phyloP scores from a whole-genome alignment of 1,140 invertebrate species.

The Heterodera carotae region DNA sequence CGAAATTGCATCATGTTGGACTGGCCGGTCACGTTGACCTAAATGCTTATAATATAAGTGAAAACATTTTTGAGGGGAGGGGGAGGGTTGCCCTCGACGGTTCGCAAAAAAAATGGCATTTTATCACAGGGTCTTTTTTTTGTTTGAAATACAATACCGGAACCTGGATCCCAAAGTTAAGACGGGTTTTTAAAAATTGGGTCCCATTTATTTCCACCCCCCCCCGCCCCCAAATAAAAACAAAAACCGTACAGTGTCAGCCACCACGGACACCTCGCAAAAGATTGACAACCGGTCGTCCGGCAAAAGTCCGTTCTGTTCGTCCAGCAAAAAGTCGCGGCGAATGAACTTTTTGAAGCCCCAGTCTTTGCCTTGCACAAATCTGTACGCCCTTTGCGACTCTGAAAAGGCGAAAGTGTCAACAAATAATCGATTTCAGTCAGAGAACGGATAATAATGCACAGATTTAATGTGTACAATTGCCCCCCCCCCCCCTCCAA shows the following conservation, averaged over 20 bases:
- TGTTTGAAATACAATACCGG: no score
- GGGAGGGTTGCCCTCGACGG: no score
- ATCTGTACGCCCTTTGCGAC: slow-evolving; percentile 89
- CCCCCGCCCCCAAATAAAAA: no score
- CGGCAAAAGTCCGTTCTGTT: slow-evolving; percentile 92
- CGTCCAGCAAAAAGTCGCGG: slow-evolving; percentile 94
- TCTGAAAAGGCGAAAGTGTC: slow-evolving; percentile 69
- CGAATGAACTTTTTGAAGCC: slow-evolving; percentile 99
- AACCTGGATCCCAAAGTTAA: no score
- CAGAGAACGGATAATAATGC: background rate
- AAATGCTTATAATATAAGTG: no score
- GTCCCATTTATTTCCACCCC: no score
- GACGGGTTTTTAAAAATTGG: no score
- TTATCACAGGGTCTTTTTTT: no score
- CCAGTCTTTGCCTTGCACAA: slow-evolving; percentile 99
- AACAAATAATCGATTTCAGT: background rate
- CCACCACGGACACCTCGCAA: slow-evolving; percentile 77
- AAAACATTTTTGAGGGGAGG: no score
- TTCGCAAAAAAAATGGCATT: background rate
- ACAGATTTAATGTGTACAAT: no score
- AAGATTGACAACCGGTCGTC: slow-evolving; percentile 99
- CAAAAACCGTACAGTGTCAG: slow-evolving; percentile 44
- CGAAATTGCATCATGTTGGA: slow-evolving; percentile 66
- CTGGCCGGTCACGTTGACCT: slow-evolving; percentile 66
- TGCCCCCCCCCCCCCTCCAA: no score